These are phyloP conservation scores for Augiades crinisus DNA, from an alignment of 2,888 invertebrate genomes.

Conservation along the genomic window DNA sequence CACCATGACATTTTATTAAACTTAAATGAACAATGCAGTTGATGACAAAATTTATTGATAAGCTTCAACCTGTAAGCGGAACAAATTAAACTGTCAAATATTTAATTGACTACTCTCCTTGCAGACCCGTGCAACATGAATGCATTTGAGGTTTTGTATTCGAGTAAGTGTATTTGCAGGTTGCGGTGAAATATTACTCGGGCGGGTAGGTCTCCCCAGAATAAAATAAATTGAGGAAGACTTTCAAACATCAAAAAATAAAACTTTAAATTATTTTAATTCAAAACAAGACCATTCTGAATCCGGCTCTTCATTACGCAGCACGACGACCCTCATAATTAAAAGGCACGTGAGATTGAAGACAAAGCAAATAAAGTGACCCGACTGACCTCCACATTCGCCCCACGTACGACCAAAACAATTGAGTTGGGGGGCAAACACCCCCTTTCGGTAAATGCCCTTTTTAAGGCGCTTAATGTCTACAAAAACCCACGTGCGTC, in stretches of 20 bases:
- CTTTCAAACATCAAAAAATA: neutral
- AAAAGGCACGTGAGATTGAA: slow-evolving; percentile 20
- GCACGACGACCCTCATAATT: slow-evolving; percentile 10
- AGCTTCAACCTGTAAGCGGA: too few relatives aligned
- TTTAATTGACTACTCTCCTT: too few relatives aligned
- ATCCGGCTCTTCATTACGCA: slow-evolving; percentile 10
- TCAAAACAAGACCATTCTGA: neutral
- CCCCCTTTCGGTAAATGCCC: slow-evolving; percentile 45
- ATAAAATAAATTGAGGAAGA: neutral
- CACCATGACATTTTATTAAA: too few relatives aligned
- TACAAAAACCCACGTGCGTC: slow-evolving; percentile 61
- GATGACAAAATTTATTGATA: too few relatives aligned
- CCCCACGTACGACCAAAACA: slow-evolving; percentile 18
- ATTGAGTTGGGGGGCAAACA: slow-evolving; percentile 3
- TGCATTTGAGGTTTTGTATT: too few relatives aligned
- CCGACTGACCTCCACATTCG: slow-evolving; percentile 11
- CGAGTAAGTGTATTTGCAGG: too few relatives aligned
- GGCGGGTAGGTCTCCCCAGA: too few relatives aligned
- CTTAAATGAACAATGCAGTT: too few relatives aligned
- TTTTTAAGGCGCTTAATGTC: slow-evolving; percentile 63
- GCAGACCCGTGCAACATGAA: too few relatives aligned
- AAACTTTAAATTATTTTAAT: neutral
- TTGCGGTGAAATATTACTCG: too few relatives aligned
- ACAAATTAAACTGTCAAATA: too few relatives aligned
- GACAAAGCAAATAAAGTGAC: slow-evolving; percentile 14